phyloP scores from a whole-genome alignment of 2,113 vertebrate genomes.

The Monarcha castaneiventris region DNA sequence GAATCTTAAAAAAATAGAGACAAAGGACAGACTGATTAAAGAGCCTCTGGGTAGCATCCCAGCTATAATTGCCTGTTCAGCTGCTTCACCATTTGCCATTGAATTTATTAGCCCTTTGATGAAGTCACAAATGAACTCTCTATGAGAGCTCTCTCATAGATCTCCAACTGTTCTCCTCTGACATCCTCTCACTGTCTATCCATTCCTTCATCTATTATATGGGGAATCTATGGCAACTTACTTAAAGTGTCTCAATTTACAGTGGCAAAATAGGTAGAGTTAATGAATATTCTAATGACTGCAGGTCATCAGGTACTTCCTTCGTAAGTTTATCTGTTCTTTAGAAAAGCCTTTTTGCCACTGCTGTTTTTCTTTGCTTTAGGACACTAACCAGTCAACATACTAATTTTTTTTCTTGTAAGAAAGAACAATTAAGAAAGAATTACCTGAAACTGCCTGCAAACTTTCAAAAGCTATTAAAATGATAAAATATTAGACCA shows the following conservation, averaged over 20 bases:
- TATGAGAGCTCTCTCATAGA: not conserved
- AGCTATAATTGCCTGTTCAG: not conserved
- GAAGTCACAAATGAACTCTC: not conserved
- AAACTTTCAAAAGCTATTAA: not conserved
- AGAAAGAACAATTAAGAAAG: not conserved
- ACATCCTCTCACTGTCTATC: not conserved
- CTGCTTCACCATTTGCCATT: not conserved
- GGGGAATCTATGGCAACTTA: not conserved
- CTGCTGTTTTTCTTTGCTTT: not conserved
- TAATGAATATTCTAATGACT: not conserved
- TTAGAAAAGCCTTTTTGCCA: not conserved
- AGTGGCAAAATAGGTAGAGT: not conserved
- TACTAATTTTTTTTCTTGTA: not conserved
- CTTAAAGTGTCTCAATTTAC: not conserved
- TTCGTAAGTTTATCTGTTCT: not conserved
- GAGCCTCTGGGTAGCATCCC: not conserved
- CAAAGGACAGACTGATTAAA: not conserved
- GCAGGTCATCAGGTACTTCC: not conserved
- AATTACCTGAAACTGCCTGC: not conserved
- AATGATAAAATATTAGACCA: not conserved
- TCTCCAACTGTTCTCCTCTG: not conserved
- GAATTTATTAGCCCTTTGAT: not conserved
- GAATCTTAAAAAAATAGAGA: not conserved
- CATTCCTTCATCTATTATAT: not conserved
- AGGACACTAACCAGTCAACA: not conserved